phyloP scores from a whole-genome alignment of 2,888 invertebrate species.

The Lasius platythorax region DNA sequence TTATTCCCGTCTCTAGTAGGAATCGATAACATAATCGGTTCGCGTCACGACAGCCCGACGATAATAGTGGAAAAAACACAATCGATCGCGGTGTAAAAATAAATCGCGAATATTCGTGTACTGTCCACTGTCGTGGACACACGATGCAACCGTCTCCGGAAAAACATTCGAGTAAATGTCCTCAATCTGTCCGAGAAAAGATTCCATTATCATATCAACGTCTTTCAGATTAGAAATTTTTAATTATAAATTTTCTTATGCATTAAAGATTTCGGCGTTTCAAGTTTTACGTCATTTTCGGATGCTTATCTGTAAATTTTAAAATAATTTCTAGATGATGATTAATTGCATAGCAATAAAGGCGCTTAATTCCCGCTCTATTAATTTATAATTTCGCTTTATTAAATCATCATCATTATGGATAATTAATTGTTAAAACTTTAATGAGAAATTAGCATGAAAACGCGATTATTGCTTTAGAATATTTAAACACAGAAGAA shows the following conservation, averaged over 20 bases:
- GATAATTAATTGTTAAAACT: conserved; percentile 8
- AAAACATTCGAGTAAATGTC: background rate
- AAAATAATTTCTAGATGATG: background rate
- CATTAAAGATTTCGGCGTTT: background rate
- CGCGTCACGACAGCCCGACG: conserved; percentile 43
- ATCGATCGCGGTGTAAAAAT: conserved; percentile 27
- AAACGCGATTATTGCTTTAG: background rate
- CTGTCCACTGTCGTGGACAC: background rate
- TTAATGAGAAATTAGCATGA: background rate
- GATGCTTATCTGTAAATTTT: background rate
- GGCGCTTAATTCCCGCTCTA: background rate
- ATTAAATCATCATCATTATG: background rate
- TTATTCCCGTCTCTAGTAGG: conserved; percentile 47
- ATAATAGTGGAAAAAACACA: background rate
- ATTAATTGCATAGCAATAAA: background rate
- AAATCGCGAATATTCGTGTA: conserved; percentile 26
- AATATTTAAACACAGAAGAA: no score
- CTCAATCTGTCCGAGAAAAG: background rate
- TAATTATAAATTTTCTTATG: background rate
- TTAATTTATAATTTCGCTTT: conserved; percentile 1
- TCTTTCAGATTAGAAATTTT: background rate
- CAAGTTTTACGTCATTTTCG: background rate
- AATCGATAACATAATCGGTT: conserved; percentile 58
- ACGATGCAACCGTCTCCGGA: background rate
- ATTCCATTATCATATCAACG: background rate